Base-by-base conservation (phyloP, 1,140 invertebrate genomes). In the Drosophila triauraria region DNA sequence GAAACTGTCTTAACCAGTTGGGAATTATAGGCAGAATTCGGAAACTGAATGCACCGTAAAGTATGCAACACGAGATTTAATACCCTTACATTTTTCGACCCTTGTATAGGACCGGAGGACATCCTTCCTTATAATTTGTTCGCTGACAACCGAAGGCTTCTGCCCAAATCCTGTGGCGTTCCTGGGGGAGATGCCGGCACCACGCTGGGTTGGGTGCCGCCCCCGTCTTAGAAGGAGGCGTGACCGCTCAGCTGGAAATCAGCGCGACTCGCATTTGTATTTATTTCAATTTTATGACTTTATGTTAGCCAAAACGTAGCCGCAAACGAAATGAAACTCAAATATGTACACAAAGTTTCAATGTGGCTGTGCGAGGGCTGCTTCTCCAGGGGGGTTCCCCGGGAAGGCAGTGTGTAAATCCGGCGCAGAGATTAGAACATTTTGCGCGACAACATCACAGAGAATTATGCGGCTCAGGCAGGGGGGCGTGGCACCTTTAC, bases 231-330 rank as follows among this genome's bases (percentile, higher is more conserved):
- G 35, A 43, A 62, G 46, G 65, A 72, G 84, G 84, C 84, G 84
- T 81, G 59, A 53, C 75, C 68, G 53, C 83, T 67, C 84, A 80
- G 83, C 67, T 75, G 77, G 72, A 91, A 78, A 79, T 80, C 69
- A 83, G 42, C 58, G 38, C 59, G 63, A 72, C 48, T 65, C 82
- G 61, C 76, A 82, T 91, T 91, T 91, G 75, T 91, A 91, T 91
- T 91, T 91, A 83, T 91, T 91, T 91, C 77, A 91, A 91, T 91
- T 91, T 91, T 90, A 91, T 88, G 85, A 88, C 81, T 88, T 90
- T 63, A 85, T 88, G 84, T 88, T 88, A 68, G 77, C 78, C 67
- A 62, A 90, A 90, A 76, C 75, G 62, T 75, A 84, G 69, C 85
- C 85, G 82, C 81, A 90, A 88, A 90, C 74, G 85, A 88, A 90